A percentile compares a stretch with the other conserved stretches of the same genome.
These are phyloP conservation scores for Mesaphorura yosii DNA, from an alignment of 1,140 invertebrate species.

Conservation along the genomic window DNA sequence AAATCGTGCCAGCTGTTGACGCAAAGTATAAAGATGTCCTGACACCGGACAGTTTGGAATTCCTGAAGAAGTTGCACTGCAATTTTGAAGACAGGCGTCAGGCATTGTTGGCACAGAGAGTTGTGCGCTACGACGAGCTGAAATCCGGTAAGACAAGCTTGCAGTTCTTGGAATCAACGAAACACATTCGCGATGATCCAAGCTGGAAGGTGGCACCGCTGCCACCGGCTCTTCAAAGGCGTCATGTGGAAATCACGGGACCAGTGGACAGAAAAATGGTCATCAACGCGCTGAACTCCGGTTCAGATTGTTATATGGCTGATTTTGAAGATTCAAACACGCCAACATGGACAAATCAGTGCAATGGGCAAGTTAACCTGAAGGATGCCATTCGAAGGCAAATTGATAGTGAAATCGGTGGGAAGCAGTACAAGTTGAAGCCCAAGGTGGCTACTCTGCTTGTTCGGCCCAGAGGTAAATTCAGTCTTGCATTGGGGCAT, in stretches of 20 bases:
- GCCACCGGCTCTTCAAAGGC: constrained; percentile 27
- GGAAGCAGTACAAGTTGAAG: constrained; percentile 26
- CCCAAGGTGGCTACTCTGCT: constrained; percentile 34
- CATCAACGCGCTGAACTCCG: constrained; percentile 33
- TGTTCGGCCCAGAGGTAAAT: constrained; percentile 31
- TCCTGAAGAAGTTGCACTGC: constrained; percentile 18
- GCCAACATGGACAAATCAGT: constrained; percentile 39
- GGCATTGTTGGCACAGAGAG: constrained; percentile 7
- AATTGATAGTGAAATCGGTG: constrained; percentile 29
- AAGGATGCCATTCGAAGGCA: constrained; percentile 36
- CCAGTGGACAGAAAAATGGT: constrained; percentile 39
- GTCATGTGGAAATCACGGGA: constrained; percentile 38
- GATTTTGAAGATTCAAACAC: constrained; percentile 40
- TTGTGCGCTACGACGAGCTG: constrained; percentile 13
- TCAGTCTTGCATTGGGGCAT: no score
- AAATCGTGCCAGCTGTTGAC: constrained; percentile 2
- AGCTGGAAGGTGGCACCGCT: constrained; percentile 18
- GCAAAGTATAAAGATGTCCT: constrained; percentile 9
- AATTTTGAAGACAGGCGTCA: constrained; percentile 22
- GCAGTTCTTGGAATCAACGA: constrained; percentile 19
- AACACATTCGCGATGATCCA: constrained; percentile 15
- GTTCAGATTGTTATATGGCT: constrained; percentile 37
- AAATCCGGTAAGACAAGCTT: constrained; percentile 11
- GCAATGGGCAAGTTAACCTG: constrained; percentile 38
- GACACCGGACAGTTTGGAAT: constrained; percentile 15